Conservation (phyloP, 2,113 vertebrate genomes). For the Cyprinus carpio region DNA sequence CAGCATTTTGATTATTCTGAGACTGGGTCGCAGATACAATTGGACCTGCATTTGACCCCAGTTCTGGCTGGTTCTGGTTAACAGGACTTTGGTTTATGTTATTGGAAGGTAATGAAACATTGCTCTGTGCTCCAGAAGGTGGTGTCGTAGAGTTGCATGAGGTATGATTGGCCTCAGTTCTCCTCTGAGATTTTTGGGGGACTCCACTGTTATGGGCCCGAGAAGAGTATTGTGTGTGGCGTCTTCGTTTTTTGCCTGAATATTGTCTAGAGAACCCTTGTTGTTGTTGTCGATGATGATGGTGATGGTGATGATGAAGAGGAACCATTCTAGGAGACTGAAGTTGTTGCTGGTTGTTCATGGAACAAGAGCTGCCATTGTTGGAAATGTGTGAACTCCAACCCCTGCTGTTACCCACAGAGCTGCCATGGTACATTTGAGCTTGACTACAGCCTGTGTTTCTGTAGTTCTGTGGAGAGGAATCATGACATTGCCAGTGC, state of each 20-base stretch:
- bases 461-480: not conserved
- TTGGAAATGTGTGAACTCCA: not conserved
- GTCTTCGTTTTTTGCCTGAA: not conserved
- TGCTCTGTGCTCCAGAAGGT: not conserved
- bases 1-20: not conserved
- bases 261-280: slow-evolving; percentile 8
- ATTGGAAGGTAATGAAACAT: not conserved
- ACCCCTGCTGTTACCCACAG: not conserved
- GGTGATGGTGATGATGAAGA: not conserved
- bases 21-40: not conserved
- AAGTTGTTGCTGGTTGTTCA: slow-evolving; percentile 9
- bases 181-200: not conserved
- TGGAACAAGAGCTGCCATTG: not conserved
- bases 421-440: not conserved
- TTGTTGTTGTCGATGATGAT: not conserved
- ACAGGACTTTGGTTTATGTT: not conserved
- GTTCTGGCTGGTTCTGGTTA: not conserved
- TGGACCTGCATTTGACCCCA: not conserved
- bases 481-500: not conserved
- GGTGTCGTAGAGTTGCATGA: not conserved
- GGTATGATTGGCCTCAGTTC: not conserved
- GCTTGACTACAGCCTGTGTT: not conserved
- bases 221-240: not conserved
- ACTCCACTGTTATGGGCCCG: not conserved
- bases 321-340: not conserved